phyloP scores from a whole-genome alignment of 2,113 vertebrate genomes.

The Ochotona princeps region DNA sequence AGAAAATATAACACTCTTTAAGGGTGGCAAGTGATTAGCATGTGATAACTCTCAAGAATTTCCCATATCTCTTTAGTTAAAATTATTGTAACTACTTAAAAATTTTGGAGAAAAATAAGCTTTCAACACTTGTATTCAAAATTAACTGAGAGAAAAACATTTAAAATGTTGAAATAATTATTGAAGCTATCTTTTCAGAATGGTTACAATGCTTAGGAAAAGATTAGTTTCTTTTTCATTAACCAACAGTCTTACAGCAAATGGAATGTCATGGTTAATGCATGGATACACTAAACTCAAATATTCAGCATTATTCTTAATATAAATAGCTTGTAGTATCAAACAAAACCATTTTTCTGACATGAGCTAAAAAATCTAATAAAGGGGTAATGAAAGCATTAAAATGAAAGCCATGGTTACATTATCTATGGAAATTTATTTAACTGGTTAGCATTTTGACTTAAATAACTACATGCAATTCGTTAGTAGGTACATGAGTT shows the following conservation, averaged over 20 bases:
- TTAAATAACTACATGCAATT: constrained; percentile 38
- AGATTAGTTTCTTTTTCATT: not conserved
- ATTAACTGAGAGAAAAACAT: not conserved
- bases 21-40: not conserved
- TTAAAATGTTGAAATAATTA: constrained; percentile 29
- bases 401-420: not conserved
- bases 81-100: not conserved
- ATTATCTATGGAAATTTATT: constrained; percentile 11
- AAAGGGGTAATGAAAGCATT: not conserved
- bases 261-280: not conserved
- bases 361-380: constrained; percentile 33
- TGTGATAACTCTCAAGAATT: not conserved
- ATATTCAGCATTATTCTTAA: not conserved
- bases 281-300: not conserved
- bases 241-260: not conserved
- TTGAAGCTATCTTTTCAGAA: not conserved
- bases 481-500: not conserved
- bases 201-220: constrained; percentile 2
- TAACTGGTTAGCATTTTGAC: constrained; percentile 15
- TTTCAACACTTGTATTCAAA: constrained; percentile 20
- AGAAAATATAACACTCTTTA: not conserved
- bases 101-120: not conserved
- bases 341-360: constrained; percentile 8
- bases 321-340: not conserved
- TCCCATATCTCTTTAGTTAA: not conserved